Percentiles rank a stretch among this genome's conserved stretches.
Evolutionary conservation across 2,113 vertebrate genomes (phyloP).

Genomic region (Balaenoptera acutorostrata): DNA sequence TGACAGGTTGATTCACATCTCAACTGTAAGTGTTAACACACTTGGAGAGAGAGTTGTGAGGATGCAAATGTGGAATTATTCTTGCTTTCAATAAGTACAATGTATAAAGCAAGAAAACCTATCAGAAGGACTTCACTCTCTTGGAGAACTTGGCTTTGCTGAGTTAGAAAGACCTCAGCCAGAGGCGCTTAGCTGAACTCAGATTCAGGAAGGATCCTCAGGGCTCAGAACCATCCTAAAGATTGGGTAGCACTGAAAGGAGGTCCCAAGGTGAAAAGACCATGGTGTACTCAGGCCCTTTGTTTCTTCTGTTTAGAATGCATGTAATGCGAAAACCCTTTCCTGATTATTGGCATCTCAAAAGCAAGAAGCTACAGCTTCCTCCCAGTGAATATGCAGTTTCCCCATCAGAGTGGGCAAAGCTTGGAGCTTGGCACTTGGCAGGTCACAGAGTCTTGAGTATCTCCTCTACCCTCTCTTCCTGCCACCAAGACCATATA

Average conservation of each 20-base stretch:
- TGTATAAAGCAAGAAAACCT: not conserved
- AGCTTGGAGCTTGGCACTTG: no score
- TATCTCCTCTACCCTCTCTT: not conserved
- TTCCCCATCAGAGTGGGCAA: not conserved
- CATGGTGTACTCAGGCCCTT: fast-evolving
- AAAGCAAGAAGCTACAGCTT: not conserved
- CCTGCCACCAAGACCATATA: not conserved
- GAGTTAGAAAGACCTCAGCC: not conserved
- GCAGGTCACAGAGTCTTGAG: not conserved
- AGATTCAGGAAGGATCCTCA: not conserved
- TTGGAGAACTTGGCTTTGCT: not conserved
- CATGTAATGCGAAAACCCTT: not conserved
- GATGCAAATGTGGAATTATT: not conserved
- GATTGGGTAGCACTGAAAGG: not conserved
- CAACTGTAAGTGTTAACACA: not conserved
- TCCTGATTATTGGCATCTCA: not conserved
- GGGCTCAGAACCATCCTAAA: not conserved
- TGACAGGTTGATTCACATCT: not conserved
- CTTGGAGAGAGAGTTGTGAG: not conserved
- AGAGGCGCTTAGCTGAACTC: not conserved
- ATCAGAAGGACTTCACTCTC: not conserved
- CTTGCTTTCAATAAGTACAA: not conserved
- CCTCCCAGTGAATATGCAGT: no score
- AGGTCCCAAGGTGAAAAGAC: not conserved
- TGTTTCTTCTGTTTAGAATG: not conserved